Percentiles rank a stretch among this genome's conserved stretches.
phyloP scores from a whole-genome alignment of 2,797 vertebrate genomes.

The Lutjanus argentimaculatus region DNA sequence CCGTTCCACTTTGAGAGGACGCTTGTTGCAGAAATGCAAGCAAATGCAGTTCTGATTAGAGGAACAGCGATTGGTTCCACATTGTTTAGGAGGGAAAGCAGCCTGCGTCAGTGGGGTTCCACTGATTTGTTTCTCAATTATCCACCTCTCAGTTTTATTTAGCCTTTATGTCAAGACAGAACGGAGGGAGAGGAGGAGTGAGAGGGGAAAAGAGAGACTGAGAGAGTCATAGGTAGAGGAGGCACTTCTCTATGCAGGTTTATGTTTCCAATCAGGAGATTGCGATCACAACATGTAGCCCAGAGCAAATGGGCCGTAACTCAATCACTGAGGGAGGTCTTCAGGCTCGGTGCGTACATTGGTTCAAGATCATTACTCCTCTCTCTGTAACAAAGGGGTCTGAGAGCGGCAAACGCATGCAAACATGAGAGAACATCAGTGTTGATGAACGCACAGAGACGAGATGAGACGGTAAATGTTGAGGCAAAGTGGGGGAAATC shows the following conservation, averaged over 20 bases:
- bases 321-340: slow-evolving; percentile 69
- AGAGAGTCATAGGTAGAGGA: slow-evolving; percentile 24
- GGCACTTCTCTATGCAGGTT: slow-evolving; percentile 54
- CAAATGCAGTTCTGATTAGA: slow-evolving; percentile 5
- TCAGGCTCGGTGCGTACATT: slow-evolving; percentile 31
- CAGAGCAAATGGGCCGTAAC: slow-evolving; percentile 74
- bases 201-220: background rate
- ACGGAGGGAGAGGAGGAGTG: background rate
- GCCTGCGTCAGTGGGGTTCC: slow-evolving; percentile 1
- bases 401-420: slow-evolving; percentile 32
- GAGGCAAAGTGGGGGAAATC: slow-evolving; percentile 58
- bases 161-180: slow-evolving; percentile 6
- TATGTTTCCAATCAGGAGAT: slow-evolving; percentile 78
- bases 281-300: slow-evolving; percentile 68
- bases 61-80: slow-evolving; percentile 32
- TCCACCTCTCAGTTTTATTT: slow-evolving; percentile 43
- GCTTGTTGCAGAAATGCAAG: slow-evolving; percentile 16
- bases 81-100: slow-evolving; percentile 16
- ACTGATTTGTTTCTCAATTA: slow-evolving; percentile 53
- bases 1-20: slow-evolving; percentile 8
- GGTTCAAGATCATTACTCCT: slow-evolving; percentile 75
- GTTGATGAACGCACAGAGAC: slow-evolving; percentile 46
- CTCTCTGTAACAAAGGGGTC: slow-evolving; percentile 55
- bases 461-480: slow-evolving; percentile 43
- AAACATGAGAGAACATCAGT: slow-evolving; percentile 42